Evolutionary conservation across 37 sponge, comb jelly and placozoan species (phyloP), one percentile per base, ranked within the genome.

Genomic region (Tethya wilhelma): DNA sequence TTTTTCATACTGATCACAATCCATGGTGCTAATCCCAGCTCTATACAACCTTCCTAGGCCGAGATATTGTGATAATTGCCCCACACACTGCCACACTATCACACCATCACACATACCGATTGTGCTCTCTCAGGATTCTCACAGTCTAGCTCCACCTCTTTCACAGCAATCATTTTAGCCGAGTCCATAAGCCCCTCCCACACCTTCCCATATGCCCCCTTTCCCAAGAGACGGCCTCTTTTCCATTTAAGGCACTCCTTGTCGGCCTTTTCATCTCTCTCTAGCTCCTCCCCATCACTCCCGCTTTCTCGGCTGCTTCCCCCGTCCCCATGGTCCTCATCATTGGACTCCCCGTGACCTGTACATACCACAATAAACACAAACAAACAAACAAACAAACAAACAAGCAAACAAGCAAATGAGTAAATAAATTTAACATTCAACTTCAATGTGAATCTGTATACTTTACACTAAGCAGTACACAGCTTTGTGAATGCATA

Each of bases 121-220:
- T 90, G 65, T 4, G 93, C 96, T 56, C 60, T 84, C 56, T 93
- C 81, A 29, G 55, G 49, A n/a, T 53, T 56, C 9, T 87, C 93
- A 74, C 39, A 44, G 56, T 96, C 90, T 2, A 96, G 83, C 64
- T 88, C 89, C 71, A 96, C 91, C 73, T 96, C 93, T 55, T 96
- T 96, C 53, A 96, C 94, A 22, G 96, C 96, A 1, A 96, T 93
- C 80, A 93, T 74, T 53, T 75, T 77, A 38, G 90, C 92, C 0
- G 91, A 78, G 56, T 90, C 80, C 73, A 86, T 55, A 29, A 94
- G 81, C 40, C 95, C 95, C 71, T 85, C 89, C 88, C 88, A 90
- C 62, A 93, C 93, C 55, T 83, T 86, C 25, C 96, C 96, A 42
- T 78, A 96, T 1, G 93, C 96, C 9, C 96, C 96, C 62, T 83